Conservation (phyloP, 2,888 invertebrate species). For the Ichneumoninae sp. region DNA sequence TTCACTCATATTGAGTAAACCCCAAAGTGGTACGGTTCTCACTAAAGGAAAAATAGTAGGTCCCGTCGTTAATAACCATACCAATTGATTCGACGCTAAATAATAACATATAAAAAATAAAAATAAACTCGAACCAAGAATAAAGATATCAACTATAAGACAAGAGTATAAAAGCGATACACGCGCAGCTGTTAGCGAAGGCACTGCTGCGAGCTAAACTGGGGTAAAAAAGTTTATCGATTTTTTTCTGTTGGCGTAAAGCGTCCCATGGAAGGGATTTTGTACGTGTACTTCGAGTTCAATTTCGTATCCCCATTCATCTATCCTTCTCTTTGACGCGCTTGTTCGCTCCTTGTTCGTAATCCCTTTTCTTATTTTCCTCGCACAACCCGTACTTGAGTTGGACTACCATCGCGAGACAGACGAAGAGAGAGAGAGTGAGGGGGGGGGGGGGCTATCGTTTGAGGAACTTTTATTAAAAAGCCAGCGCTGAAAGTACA, state of each 20-base stretch:
- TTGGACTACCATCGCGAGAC: neutral
- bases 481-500: constrained; percentile 64
- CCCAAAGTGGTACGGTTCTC: no score
- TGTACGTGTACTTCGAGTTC: constrained; percentile 60
- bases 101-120: constrained; percentile 27
- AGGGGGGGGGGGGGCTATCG: constrained; percentile 46
- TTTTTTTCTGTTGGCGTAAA: constrained; percentile 72
- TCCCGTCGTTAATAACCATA: no score
- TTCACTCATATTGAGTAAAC: no score
- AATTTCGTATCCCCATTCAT: neutral
- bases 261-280: constrained; percentile 37
- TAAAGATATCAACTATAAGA: constrained; percentile 5
- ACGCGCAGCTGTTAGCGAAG: neutral
- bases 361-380: neutral
- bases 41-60: no score
- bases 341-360: constrained; percentile 1
- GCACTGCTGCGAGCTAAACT: constrained; percentile 34
- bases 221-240: constrained; percentile 69
- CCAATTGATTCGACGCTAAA: neutral
- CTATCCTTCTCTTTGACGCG: constrained; percentile 28
- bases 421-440: neutral
- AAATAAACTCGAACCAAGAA: neutral
- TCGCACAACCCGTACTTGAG: constrained; percentile 12
- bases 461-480: constrained; percentile 75
- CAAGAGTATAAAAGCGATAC: constrained; percentile 33